A percentile compares a stretch with the other conserved stretches of the same genome.
Conservation (phyloP, 2,888 invertebrate species). For the Mythimna impura region DNA sequence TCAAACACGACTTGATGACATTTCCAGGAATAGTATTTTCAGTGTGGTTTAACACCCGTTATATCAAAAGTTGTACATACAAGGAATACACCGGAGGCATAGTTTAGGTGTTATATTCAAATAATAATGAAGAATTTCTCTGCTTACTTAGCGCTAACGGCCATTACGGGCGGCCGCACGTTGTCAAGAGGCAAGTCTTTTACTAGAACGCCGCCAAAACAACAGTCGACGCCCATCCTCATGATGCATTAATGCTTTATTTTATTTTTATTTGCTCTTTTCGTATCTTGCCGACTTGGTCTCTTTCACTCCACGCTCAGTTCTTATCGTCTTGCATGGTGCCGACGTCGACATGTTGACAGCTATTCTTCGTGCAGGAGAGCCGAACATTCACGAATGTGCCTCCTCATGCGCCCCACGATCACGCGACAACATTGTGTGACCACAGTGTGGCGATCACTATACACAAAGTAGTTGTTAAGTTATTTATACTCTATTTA, state of each 20-base stretch:
- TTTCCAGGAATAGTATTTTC: slow-evolving; percentile 23
- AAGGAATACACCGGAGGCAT: slow-evolving; percentile 59
- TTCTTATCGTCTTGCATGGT: slow-evolving; percentile 74
- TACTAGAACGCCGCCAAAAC: slow-evolving; percentile 88
- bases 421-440: slow-evolving; percentile 76
- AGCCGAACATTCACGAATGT: slow-evolving; percentile 59
- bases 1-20: slow-evolving; percentile 25
- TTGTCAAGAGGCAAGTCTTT: slow-evolving; percentile 91
- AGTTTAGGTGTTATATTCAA: slow-evolving; percentile 56
- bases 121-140: slow-evolving; percentile 83
- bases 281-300: slow-evolving; percentile 81
- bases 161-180: slow-evolving; percentile 89
- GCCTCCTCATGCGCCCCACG: slow-evolving; percentile 73
- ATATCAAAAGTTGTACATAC: slow-evolving; percentile 23
- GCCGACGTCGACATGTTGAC: slow-evolving; percentile 78
- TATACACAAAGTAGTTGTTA: slow-evolving; percentile 70
- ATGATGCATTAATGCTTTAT: slow-evolving; percentile 90
- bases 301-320: slow-evolving; percentile 77
- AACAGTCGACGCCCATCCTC: slow-evolving; percentile 88
- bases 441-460: slow-evolving; percentile 70
- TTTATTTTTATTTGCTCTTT: slow-evolving; percentile 85
- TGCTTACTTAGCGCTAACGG: slow-evolving; percentile 89
- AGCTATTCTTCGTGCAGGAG: slow-evolving; percentile 64
- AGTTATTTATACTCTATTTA: slow-evolving; percentile 69
- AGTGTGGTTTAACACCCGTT: slow-evolving; percentile 28